Base-by-base conservation (phyloP, 2,797 vertebrate species). In the Garrulus glandarius region DNA sequence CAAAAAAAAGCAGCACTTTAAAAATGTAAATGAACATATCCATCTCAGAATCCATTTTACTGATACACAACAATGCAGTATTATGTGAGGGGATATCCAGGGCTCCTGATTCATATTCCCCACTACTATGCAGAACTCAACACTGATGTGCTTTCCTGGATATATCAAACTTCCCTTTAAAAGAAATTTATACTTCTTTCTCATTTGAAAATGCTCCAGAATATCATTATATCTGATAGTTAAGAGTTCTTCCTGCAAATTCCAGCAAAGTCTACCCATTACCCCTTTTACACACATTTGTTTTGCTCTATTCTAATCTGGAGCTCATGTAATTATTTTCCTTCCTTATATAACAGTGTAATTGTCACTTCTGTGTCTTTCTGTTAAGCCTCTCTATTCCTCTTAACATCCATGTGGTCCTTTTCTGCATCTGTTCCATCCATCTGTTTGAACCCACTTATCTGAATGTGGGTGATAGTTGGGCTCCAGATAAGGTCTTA, bases 351-450 rank as follows among this genome's bases (percentile, higher is more conserved):
- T 17, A 84, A 89, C 32, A 23, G 27, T 13, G 23, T 44, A 50
- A 69, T 39, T 65, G 70, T 78, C 67, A 89, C 70, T 84, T 71
- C 32, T 39, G 16, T 55, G 37, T 63, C 81, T 79, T 81, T 78
- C 57, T 3, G 1, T 52, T 71, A 82, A 79, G 70, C 30, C 47
- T 55, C 78, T 79, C 57, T 75, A 30, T 36, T 78, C 91, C 77
- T 84, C 67, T 71, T 72, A 72, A 60, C 41, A 68, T 72, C 69
- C 84, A 71, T 13, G 46, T n/a, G 79, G 64, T 56, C 57, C 61
- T 84, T 84, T 43, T 15, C 50, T 53, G n/a, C 89, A 87, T 92
- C 93, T 89, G 87, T 87, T 87, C 46, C 60, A 64, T 14, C 75
- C 82, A 84, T 75, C 83, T 68, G 82, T 63, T 56, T 37, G 27